phyloP scores from a whole-genome alignment of 2,797 vertebrate species.

The Esox lucius region DNA sequence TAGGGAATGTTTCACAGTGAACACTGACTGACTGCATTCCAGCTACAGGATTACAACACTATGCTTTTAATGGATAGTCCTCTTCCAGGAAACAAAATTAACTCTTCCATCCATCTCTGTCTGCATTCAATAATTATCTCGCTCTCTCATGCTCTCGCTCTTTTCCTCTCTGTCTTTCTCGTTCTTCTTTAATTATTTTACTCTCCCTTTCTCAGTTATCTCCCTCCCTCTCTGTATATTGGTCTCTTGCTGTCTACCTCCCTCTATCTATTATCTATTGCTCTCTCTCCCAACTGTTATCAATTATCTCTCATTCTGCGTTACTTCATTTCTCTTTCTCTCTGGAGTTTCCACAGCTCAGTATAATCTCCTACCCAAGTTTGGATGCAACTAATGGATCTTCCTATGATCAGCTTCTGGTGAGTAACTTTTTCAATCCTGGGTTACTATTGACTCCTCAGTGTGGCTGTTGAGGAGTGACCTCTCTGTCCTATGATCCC shows the following conservation, averaged over 20 bases:
- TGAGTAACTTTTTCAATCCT: not conserved
- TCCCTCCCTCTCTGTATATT: not conserved
- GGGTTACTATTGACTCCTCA: constrained; percentile 3
- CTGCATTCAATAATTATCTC: constrained; percentile 30
- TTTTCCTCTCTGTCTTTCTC: not conserved
- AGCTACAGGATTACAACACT: constrained; percentile 82
- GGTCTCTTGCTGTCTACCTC: constrained; percentile 32
- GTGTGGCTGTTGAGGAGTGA: constrained; percentile 25
- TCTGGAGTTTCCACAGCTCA: constrained; percentile 41
- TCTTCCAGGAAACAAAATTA: constrained; percentile 77
- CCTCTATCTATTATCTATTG: not conserved
- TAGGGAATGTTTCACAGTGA: constrained; percentile 83
- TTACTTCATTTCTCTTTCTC: constrained; percentile 13
- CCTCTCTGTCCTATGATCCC: constrained; percentile 22
- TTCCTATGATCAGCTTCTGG: not conserved
- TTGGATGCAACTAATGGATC: not conserved
- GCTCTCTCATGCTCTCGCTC: constrained; percentile 29
- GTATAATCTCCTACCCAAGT: constrained; percentile 3
- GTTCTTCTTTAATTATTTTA: not conserved
- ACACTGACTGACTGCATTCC: constrained; percentile 84
- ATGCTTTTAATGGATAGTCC: constrained; percentile 80
- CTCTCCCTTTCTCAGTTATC: not conserved
- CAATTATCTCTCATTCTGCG: not conserved
- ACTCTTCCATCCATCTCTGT: constrained; percentile 55
- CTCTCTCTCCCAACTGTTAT: constrained; percentile 8